Evolutionary conservation across 2,888 invertebrate species (phyloP), one percentile per base, ranked within the genome.

Genomic region (Malthinus flaveolus): DNA sequence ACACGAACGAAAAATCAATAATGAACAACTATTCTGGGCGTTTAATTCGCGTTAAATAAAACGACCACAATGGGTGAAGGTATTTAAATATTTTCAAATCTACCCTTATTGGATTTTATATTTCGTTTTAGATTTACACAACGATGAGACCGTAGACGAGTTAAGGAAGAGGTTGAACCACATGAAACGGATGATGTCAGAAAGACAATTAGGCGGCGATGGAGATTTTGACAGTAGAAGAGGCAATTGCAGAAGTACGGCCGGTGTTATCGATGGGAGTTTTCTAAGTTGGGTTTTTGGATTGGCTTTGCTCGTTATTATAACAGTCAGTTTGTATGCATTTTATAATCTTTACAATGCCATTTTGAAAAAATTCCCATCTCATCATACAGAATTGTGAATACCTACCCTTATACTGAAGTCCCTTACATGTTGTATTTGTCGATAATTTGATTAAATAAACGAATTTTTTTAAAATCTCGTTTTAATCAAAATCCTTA

Each of bases 261-360:
- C 77, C n/a, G 86, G 84, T 36, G 87, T 93, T 73, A 92, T 93
- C 39, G 91, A 93, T 71, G 90, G 89, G 1, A 90, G 88, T 73
- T 91, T 93, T 73, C 81, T 94, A 0, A 91, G 91, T 69, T 85
- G 92, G 67, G 91, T 93, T 34, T 93, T 93, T 71, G 90, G 88
- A 1, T 86, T 88, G 0, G 91, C 91, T 1, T 80, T 93, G 3
- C 70, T 89, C 7, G 87, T 92, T 39, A 93, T 94, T 56, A 77
- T 93, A 7, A 86, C 88, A 68, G 93, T 93, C 36, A 91, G 92
- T 50, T 83, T 89, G 1, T 93, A 93, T 71, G 93, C 93, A 0
- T 94, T 94, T 75, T 91, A 91, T 69, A 92, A 91, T 76, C 81
- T 93, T 0, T 91, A 89, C 73, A 82, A 86, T 69, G 91, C 91